Evolutionary conservation across 1,140 invertebrate genomes (phyloP).

Genomic region (Cyclargus thomasi): DNA sequence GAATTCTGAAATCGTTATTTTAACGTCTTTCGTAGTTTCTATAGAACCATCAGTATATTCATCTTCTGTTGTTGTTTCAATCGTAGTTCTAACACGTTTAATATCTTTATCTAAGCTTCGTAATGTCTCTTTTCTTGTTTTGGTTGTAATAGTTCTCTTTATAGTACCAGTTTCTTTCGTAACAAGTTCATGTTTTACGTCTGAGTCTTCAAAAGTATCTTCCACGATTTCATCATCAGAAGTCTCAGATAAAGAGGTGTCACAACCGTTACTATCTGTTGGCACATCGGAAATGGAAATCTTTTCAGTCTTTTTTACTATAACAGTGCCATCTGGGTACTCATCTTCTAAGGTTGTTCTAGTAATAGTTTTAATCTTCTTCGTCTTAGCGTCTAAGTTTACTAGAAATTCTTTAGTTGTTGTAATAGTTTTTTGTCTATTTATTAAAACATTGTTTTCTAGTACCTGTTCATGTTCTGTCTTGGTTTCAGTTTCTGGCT

Average conservation of each 20-base stretch:
- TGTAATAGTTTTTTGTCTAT: slow-evolving; percentile 58
- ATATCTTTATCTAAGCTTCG: slow-evolving; percentile 57
- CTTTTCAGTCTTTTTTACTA: slow-evolving; percentile 68
- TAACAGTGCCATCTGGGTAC: slow-evolving; percentile 64
- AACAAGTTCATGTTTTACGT: slow-evolving; percentile 60
- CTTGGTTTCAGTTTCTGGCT: slow-evolving; percentile 43
- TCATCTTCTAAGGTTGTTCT: slow-evolving; percentile 63
- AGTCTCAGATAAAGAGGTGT: slow-evolving; percentile 38
- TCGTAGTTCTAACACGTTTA: slow-evolving; percentile 64
- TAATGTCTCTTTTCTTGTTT: slow-evolving; percentile 68
- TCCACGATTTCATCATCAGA: slow-evolving; percentile 63
- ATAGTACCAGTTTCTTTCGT: slow-evolving; percentile 49
- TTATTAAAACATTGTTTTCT: slow-evolving; percentile 50
- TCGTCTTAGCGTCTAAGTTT: slow-evolving; percentile 41
- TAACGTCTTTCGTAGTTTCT: slow-evolving; percentile 73
- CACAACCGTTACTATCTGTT: slow-evolving; percentile 34
- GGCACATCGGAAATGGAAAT: slow-evolving; percentile 59
- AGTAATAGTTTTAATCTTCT: slow-evolving; percentile 64
- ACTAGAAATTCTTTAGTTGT: slow-evolving; percentile 56
- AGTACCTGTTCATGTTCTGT: slow-evolving; percentile 44
- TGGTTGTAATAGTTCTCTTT: slow-evolving; percentile 65
- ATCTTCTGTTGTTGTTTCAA: slow-evolving; percentile 71
- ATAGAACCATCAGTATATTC: slow-evolving; percentile 68
- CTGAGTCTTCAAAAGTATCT: slow-evolving; percentile 57
- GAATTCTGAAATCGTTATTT: slow-evolving; percentile 72